A percentile compares a stretch with the other conserved stretches of the same genome.
Conservation (phyloP, 2,888 invertebrate genomes). For the Pristionchus entomophagus region DNA sequence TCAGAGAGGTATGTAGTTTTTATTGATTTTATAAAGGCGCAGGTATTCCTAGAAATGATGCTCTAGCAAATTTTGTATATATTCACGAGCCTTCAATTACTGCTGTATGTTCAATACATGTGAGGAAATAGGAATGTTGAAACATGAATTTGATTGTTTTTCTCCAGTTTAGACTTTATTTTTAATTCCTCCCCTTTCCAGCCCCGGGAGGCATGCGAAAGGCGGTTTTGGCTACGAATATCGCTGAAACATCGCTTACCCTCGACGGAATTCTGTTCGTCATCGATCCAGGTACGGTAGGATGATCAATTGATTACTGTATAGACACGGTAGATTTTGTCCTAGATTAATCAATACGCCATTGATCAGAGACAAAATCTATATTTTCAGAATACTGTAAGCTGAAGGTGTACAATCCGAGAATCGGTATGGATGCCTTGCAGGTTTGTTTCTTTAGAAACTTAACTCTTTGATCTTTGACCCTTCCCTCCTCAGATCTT, state of each 20-base stretch:
- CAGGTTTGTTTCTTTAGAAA: constrained; percentile 81
- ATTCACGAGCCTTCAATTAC: no score
- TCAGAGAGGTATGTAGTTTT: constrained; percentile 90
- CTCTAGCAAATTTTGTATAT: no score
- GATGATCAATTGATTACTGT: no score
- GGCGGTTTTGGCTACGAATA: constrained; percentile 98
- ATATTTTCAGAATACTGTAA: constrained; percentile 88
- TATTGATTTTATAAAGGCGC: no score
- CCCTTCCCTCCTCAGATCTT: constrained; percentile 79
- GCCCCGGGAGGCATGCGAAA: constrained; percentile 87
- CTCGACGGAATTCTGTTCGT: constrained; percentile 90
- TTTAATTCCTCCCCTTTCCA: constrained; percentile 8
- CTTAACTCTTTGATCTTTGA: constrained; percentile 2
- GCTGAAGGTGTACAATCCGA: constrained; percentile 93
- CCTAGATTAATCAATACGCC: no score
- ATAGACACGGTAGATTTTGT: no score
- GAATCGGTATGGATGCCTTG: constrained; percentile 99
- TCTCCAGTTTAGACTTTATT: no score
- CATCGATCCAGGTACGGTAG: constrained; percentile 85
- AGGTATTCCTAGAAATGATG: no score
- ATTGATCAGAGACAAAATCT: no score
- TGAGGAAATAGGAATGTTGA: no score
- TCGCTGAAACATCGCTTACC: constrained; percentile 88
- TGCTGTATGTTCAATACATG: no score
- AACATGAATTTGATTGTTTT: no score